A percentile compares a stretch with the other conserved stretches of the same genome.
These are phyloP conservation scores for Marasmarcha lunaedactyla DNA, from an alignment of 2,888 invertebrate genomes.

Conservation along the genomic window DNA sequence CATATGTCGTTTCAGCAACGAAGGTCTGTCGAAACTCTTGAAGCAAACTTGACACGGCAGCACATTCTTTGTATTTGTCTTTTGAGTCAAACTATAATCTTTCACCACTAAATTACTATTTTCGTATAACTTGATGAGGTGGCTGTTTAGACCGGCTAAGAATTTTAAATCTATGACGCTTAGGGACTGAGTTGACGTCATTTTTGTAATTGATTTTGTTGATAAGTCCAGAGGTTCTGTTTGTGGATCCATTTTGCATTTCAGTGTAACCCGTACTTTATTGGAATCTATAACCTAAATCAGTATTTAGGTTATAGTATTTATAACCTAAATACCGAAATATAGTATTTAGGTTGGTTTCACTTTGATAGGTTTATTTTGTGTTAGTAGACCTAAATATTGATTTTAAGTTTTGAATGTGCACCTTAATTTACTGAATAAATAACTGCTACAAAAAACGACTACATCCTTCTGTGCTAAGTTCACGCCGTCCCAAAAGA, in stretches of 20 bases:
- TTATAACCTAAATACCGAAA: too few species aligned
- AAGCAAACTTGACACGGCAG: conserved; percentile 73
- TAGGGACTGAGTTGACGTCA: conserved; percentile 21
- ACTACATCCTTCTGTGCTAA: too few species aligned
- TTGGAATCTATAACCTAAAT: too few species aligned
- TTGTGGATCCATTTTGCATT: conserved; percentile 44
- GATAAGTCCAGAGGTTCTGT: conserved; percentile 55
- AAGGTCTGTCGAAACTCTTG: conserved; percentile 78
- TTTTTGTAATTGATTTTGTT: conserved; percentile 24
- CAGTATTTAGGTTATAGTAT: too few species aligned
- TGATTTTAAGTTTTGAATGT: too few species aligned
- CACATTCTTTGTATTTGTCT: conserved; percentile 34
- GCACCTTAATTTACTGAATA: too few species aligned
- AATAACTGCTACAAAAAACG: too few species aligned
- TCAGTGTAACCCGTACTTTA: too few species aligned
- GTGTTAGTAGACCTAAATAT: too few species aligned
- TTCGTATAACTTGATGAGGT: conserved; percentile 49
- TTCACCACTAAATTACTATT: conserved; percentile 33
- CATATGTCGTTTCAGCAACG: conserved; percentile 75
- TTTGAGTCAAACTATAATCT: conserved; percentile 20
- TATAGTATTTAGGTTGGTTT: too few species aligned
- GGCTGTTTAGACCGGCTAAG: conserved; percentile 47
- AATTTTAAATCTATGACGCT: conserved; percentile 51
- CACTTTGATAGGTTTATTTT: too few species aligned
- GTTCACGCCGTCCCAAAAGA: too few species aligned